A percentile compares a stretch with the other conserved stretches of the same genome.
These are phyloP conservation scores for Silurus meridionalis DNA, from an alignment of 2,113 vertebrate genomes.

Conservation along the genomic window DNA sequence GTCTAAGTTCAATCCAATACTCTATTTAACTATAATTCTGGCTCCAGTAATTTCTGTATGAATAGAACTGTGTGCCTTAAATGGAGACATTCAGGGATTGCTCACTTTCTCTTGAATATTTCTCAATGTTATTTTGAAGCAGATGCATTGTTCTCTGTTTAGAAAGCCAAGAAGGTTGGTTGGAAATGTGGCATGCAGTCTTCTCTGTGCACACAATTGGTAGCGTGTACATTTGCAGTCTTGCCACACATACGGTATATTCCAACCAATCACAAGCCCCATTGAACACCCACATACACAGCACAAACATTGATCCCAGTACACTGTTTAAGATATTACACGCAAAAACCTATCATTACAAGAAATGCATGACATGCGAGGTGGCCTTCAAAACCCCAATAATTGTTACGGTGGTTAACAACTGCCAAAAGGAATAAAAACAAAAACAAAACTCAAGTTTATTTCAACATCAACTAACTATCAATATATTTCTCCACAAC, in stretches of 20 bases:
- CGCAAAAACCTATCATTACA: background rate
- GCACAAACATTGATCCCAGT: background rate
- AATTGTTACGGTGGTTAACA: background rate
- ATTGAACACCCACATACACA: background rate
- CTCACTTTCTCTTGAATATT: slow-evolving; percentile 27
- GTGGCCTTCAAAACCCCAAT: background rate
- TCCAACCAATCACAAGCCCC: slow-evolving; percentile 14
- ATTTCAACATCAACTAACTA: background rate
- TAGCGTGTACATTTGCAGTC: slow-evolving; percentile 44
- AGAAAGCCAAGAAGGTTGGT: slow-evolving; percentile 68
- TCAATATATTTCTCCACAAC: background rate
- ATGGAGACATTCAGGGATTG: background rate
- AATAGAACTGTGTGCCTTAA: background rate
- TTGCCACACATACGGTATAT: slow-evolving; percentile 8
- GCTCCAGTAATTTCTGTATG: background rate
- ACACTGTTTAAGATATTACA: background rate
- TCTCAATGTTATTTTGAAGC: slow-evolving; percentile 51
- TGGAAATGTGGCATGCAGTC: slow-evolving; percentile 37
- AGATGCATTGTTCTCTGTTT: slow-evolving; percentile 54
- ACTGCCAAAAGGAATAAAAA: background rate
- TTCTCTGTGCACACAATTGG: slow-evolving; percentile 20
- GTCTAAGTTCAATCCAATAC: background rate
- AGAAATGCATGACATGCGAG: background rate
- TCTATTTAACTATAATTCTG: background rate
- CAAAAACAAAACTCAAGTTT: background rate